Evolutionary conservation across 2,113 vertebrate species (phyloP).

Genomic region (Pedetes capensis): DNA sequence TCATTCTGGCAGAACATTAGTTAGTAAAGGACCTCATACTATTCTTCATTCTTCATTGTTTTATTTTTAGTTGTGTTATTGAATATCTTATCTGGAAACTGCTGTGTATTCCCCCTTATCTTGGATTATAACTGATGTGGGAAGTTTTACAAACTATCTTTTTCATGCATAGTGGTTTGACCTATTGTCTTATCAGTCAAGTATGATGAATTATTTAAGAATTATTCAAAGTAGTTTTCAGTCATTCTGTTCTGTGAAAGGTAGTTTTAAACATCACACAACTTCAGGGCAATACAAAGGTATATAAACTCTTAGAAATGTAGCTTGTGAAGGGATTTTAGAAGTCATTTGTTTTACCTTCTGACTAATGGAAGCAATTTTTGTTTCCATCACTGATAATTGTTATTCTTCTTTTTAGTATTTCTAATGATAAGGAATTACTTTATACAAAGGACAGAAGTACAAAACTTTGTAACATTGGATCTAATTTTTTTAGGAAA

Average conservation of each 20-base stretch:
- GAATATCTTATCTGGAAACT: constrained; percentile 39
- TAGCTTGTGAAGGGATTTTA: background rate
- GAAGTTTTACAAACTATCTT: background rate
- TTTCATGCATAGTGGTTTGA: constrained; percentile 10
- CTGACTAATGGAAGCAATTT: background rate
- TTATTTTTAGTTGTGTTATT: background rate
- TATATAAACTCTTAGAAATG: background rate
- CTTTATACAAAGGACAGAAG: background rate
- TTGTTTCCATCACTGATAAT: background rate
- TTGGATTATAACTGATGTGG: background rate
- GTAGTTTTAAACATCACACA: background rate
- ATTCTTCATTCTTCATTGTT: background rate
- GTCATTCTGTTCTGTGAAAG: background rate
- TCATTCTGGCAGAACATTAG: background rate
- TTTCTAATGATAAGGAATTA: background rate
- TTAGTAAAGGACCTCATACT: background rate
- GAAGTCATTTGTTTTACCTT: background rate
- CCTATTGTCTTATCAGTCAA: constrained; percentile 39
- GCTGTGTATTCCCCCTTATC: background rate
- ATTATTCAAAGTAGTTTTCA: constrained; percentile 39
- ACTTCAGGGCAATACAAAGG: background rate
- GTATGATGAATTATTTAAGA: constrained; percentile 48
- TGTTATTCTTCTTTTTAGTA: background rate
- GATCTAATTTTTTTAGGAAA: background rate
- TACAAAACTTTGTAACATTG: background rate